phyloP scores from a whole-genome alignment of 2,888 invertebrate genomes.

The Stomorhina lunata region DNA sequence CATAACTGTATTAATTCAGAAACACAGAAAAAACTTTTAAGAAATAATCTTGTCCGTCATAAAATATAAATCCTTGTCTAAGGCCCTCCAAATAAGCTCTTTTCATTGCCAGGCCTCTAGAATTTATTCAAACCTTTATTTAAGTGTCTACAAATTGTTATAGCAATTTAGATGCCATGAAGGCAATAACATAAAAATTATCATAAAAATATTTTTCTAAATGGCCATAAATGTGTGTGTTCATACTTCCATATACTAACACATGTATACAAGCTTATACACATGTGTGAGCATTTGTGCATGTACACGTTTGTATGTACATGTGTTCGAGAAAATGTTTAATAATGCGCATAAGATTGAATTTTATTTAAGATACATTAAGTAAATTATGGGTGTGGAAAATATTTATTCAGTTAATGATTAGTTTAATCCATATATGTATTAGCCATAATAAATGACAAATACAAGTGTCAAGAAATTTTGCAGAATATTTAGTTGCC shows the following conservation, averaged over 20 bases:
- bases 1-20: too few species aligned
- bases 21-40: too few species aligned
- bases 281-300: background rate
- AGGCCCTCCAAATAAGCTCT: too few species aligned
- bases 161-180: background rate
- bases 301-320: background rate
- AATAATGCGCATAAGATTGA: slow-evolving; percentile 40
- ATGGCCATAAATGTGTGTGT: slow-evolving; percentile 2
- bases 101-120: too few species aligned
- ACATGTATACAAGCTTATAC: background rate
- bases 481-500: background rate
- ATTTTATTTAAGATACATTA: slow-evolving; percentile 6
- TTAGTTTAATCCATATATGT: background rate
- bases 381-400: background rate
- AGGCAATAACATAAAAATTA: slow-evolving; percentile 1
- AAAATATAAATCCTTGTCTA: too few species aligned
- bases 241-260: too few species aligned
- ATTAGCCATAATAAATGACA: slow-evolving; percentile 5
- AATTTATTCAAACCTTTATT: too few species aligned
- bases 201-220: slow-evolving; percentile 8
- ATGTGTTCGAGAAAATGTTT: background rate
- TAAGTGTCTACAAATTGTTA: background rate
- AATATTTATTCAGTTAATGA: background rate
- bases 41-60: too few species aligned
- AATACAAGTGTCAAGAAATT: slow-evolving; percentile 2